Percentiles rank a stretch among this genome's conserved stretches.
Conservation (phyloP, 2,888 invertebrate species). For the Neria commutata region DNA sequence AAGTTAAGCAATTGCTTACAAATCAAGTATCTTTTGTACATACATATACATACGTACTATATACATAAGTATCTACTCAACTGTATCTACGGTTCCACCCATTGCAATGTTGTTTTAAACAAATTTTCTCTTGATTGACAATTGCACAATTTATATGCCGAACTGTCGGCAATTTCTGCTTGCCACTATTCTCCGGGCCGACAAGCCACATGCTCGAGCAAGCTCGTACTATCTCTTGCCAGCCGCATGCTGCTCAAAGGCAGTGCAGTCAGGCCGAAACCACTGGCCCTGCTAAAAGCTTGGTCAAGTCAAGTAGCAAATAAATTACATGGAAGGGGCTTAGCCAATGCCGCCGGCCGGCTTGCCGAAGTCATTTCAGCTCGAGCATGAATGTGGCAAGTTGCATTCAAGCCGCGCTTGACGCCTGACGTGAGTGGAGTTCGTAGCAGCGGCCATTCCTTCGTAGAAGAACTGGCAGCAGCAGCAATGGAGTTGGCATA, state of each 20-base stretch:
- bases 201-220: too few species aligned
- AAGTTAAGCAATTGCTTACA: too few species aligned
- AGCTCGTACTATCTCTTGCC: too few species aligned
- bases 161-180: conserved; percentile 2
- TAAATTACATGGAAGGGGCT: conserved; percentile 46
- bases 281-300: neutral
- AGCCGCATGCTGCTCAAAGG: neutral
- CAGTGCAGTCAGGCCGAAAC: neutral
- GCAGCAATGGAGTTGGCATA: neutral
- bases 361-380: conserved; percentile 35
- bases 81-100: neutral
- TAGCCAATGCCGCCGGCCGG: too few species aligned
- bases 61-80: neutral
- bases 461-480: too few species aligned
- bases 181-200: too few species aligned
- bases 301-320: conserved; percentile 52
- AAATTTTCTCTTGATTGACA: conserved; percentile 1
- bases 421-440: neutral
- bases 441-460: neutral
- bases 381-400: neutral
- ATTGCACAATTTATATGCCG: neutral
- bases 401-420: conserved; percentile 31
- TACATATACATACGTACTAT: too few species aligned
- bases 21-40: too few species aligned
- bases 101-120: neutral